Evolutionary conservation across 1,140 invertebrate species (phyloP).

Genomic region (Neotoxoptera formosana): DNA sequence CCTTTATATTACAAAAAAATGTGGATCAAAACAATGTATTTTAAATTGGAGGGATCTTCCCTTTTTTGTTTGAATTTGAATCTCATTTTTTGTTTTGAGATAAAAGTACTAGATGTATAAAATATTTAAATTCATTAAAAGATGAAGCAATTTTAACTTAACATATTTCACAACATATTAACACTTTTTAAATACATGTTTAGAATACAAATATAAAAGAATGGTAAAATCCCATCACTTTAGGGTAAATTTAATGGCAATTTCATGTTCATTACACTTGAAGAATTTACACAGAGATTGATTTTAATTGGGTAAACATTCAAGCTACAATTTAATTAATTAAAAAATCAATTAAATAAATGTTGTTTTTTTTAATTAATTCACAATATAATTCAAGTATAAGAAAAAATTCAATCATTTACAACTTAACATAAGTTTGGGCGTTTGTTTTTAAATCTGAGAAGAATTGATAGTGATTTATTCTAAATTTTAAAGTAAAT

Average conservation of each 20-base stretch:
- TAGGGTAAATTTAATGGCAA: background rate
- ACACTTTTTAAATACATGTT: background rate
- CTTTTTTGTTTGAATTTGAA: no score
- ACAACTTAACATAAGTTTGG: no score
- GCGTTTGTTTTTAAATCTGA: no score
- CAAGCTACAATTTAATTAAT: background rate
- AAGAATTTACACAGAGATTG: no score
- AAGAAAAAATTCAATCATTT: no score
- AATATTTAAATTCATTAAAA: background rate
- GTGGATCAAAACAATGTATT: background rate
- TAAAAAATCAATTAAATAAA: no score
- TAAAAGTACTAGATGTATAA: background rate
- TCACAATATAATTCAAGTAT: no score
- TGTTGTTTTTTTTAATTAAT: no score
- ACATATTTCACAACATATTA: background rate
- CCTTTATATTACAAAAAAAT: background rate
- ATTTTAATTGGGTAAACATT: background rate
- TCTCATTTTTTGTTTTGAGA: background rate
- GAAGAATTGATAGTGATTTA: no score
- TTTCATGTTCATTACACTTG: background rate
- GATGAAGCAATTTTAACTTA: background rate
- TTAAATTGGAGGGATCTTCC: background rate
- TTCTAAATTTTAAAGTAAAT: no score
- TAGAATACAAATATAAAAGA: background rate
- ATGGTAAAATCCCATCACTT: background rate